Percentiles rank a stretch among this genome's conserved stretches.
Conservation (phyloP, 92 coral and sea anemone species). For the Parazoanthus atlanticus region DNA sequence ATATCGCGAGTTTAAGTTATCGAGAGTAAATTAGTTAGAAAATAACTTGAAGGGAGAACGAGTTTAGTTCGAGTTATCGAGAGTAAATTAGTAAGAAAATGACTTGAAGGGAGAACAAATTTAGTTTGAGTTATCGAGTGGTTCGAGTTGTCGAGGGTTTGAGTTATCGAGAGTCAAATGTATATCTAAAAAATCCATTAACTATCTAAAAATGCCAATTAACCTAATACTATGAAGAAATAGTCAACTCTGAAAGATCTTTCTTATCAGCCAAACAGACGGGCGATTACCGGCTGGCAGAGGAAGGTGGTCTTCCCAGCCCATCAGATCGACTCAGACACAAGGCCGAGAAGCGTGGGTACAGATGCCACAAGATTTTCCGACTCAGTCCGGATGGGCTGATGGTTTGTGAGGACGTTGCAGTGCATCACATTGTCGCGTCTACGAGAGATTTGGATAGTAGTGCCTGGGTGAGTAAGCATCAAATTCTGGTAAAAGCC, state of each 20-base stretch:
- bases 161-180: too few species aligned
- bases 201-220: too few species aligned
- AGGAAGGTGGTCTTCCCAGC: conserved; percentile 86
- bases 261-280: conserved; percentile 72
- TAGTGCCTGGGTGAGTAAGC: conserved; percentile 57
- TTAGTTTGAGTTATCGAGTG: too few species aligned
- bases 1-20: too few species aligned
- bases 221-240: not conserved
- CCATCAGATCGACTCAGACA: conserved; percentile 70
- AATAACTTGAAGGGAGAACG: too few species aligned
- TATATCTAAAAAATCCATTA: too few species aligned
- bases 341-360: conserved; percentile 61
- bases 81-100: too few species aligned
- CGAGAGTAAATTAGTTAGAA: too few species aligned
- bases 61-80: too few species aligned
- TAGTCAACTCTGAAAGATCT: not conserved
- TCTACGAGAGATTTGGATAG: conserved; percentile 67
- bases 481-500: too few species aligned
- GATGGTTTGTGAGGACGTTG: conserved; percentile 79
- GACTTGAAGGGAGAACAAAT: too few species aligned
- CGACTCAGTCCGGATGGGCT: conserved; percentile 84
- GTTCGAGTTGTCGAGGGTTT: too few species aligned
- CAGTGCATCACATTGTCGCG: conserved; percentile 62
- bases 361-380: conserved; percentile 76
- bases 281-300: conserved; percentile 83